A percentile compares a stretch with the other conserved stretches of the same genome.
phyloP scores from a whole-genome alignment of 2,888 invertebrate species.

The Eupithecia centaureata region DNA sequence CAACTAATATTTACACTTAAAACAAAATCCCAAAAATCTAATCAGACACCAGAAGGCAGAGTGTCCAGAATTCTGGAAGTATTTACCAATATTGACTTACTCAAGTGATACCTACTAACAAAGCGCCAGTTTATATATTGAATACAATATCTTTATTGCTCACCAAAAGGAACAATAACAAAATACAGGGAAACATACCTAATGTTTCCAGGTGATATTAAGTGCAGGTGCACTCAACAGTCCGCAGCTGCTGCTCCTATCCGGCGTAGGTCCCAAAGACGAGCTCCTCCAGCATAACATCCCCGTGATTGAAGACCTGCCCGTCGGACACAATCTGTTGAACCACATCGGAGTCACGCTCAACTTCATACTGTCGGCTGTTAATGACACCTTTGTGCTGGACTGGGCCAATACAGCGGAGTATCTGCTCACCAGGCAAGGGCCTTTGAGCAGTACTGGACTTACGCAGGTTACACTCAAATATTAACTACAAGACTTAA shows the following conservation, averaged over 20 bases:
- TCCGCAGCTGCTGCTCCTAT: conserved; percentile 85
- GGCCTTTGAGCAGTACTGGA: conserved; percentile 86
- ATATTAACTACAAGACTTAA: background rate
- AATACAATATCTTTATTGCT: no score
- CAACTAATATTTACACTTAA: no score
- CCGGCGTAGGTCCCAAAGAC: conserved; percentile 85
- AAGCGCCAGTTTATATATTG: no score
- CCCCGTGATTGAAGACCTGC: conserved; percentile 83
- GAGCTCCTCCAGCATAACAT: conserved; percentile 79
- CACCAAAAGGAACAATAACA: no score
- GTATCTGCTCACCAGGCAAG: conserved; percentile 80
- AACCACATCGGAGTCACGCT: conserved; percentile 86
- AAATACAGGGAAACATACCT: no score
- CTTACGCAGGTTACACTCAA: conserved; percentile 80
- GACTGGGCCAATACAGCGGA: conserved; percentile 84
- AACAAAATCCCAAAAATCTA: no score
- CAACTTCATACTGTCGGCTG: conserved; percentile 71
- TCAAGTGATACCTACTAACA: no score
- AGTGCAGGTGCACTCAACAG: conserved; percentile 86
- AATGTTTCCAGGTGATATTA: conserved; percentile 74
- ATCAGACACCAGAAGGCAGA: no score
- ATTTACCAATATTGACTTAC: no score
- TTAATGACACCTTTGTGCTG: conserved; percentile 76
- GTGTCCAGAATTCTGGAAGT: no score
- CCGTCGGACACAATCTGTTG: conserved; percentile 85